Evolutionary conservation across 1,140 invertebrate genomes (phyloP).

Genomic region (Ceratina australensis): DNA sequence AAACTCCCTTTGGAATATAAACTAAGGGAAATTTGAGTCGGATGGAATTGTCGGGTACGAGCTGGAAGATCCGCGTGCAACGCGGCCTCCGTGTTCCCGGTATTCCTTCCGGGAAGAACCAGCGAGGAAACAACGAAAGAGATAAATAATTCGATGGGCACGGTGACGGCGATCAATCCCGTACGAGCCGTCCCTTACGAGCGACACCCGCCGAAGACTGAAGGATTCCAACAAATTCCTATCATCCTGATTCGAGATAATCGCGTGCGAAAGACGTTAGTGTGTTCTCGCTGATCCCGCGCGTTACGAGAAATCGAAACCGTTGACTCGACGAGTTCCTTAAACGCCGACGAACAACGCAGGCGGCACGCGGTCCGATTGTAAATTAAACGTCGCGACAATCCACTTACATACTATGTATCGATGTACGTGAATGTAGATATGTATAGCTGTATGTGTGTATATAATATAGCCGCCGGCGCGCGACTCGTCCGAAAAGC

Average conservation of each 20-base stretch:
- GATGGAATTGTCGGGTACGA: background rate
- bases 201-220: constrained; percentile 13
- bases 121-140: too few species aligned
- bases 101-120: background rate
- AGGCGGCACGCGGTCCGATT: constrained; percentile 30
- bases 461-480: background rate
- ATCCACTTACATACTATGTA: constrained; percentile 28
- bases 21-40: background rate
- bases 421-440: constrained; percentile 43
- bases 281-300: too few species aligned
- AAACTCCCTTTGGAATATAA: background rate
- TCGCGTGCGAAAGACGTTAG: background rate
- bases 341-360: background rate
- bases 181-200: background rate
- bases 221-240: background rate
- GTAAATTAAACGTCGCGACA: constrained; percentile 48
- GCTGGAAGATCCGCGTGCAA: background rate
- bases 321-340: constrained; percentile 28
- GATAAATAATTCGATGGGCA: background rate
- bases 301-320: background rate
- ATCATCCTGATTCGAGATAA: background rate
- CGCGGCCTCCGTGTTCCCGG: background rate
- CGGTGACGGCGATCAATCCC: constrained; percentile 9
- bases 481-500: background rate
- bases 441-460: constrained; percentile 29